Conservation (phyloP, 2,113 vertebrate genomes). For the Dendrocopos noguchii region DNA sequence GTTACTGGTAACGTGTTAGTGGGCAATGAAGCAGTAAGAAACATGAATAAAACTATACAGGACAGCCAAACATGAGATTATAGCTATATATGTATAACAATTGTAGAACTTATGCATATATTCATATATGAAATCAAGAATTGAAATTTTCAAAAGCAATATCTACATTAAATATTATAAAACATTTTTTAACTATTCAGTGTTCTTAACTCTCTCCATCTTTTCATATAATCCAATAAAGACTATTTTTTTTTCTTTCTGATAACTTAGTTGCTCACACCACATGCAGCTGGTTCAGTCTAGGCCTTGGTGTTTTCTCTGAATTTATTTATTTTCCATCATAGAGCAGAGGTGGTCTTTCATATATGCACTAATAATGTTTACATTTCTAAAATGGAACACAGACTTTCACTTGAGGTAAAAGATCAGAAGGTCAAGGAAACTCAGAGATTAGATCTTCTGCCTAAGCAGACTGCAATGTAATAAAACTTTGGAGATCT, state of each 20-base stretch:
- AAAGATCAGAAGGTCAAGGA: slow-evolving; percentile 75
- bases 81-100: background rate
- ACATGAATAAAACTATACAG: background rate
- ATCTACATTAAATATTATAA: background rate
- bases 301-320: slow-evolving; percentile 66
- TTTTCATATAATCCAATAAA: background rate
- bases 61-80: background rate
- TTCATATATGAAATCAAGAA: background rate
- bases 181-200: background rate
- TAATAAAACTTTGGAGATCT: slow-evolving; percentile 60
- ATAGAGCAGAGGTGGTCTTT: slow-evolving; percentile 75
- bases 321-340: slow-evolving; percentile 77
- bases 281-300: slow-evolving; percentile 22
- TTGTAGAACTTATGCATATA: background rate
- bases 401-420: slow-evolving; percentile 74
- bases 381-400: slow-evolving; percentile 81
- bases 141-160: background rate
- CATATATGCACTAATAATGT: slow-evolving; percentile 78
- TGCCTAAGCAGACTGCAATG: slow-evolving; percentile 54
- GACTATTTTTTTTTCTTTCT: background rate
- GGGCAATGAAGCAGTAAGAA: background rate
- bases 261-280: background rate
- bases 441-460: slow-evolving; percentile 79
- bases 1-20: background rate
- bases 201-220: background rate